Evolutionary conservation across 2,888 invertebrate species (phyloP).

Genomic region (Drosophila lutescens): DNA sequence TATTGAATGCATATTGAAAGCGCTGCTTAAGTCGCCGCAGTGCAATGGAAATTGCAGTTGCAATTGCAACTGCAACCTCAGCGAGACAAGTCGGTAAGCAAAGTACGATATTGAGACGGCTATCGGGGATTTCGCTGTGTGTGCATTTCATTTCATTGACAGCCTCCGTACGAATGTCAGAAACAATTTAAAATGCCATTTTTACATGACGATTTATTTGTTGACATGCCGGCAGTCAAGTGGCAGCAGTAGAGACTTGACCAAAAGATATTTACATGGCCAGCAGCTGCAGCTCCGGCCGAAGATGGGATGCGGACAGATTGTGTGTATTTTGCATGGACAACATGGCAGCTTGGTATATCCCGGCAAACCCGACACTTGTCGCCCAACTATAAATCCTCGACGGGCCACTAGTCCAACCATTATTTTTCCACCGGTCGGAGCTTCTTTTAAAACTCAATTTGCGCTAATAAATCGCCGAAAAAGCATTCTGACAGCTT

Average conservation of each 20-base stretch:
- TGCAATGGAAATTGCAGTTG: conserved; percentile 4
- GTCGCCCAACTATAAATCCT: conserved; percentile 61
- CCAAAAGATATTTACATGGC: conserved; percentile 57
- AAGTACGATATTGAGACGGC: conserved; percentile 24
- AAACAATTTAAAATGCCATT: conserved; percentile 83
- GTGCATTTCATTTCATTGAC: conserved; percentile 77
- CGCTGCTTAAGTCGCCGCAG: conserved; percentile 6
- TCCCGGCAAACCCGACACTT: conserved; percentile 45
- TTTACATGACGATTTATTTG: conserved; percentile 82
- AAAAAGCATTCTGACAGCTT: conserved; percentile 83
- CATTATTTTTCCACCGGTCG: conserved; percentile 27
- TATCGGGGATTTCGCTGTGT: conserved; percentile 40
- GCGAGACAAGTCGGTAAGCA: conserved; percentile 23
- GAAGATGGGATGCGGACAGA: conserved; percentile 71
- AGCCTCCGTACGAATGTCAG: conserved; percentile 78
- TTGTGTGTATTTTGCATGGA: conserved; percentile 64
- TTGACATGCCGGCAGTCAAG: conserved; percentile 65
- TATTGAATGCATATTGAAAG: conserved; percentile 24
- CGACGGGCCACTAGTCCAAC: conserved; percentile 10
- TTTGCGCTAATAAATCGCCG: conserved; percentile 83
- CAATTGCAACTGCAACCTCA: background rate
- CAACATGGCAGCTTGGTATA: conserved; percentile 14
- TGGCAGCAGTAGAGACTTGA: conserved; percentile 30
- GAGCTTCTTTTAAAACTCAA: conserved; percentile 82
- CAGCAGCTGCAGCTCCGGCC: conserved; percentile 39